Base-by-base conservation (phyloP, 2,113 vertebrate species). In the Rhizomys pruinosus region DNA sequence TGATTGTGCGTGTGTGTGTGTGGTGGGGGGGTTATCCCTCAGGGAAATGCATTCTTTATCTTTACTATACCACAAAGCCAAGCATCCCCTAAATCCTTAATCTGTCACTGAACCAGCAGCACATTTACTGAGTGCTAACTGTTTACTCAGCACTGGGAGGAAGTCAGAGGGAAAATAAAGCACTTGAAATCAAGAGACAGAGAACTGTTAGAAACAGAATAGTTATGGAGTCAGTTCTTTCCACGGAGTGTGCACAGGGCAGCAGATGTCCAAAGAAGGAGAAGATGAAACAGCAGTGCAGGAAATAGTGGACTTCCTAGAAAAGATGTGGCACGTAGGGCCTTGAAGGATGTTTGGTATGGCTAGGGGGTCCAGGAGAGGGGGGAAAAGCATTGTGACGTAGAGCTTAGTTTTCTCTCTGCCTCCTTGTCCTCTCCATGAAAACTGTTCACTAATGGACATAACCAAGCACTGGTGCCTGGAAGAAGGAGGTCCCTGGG, bases 81-180 rank as follows among this genome's bases (percentile, higher is more conserved):
- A 90, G 34, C 66, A 37, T 73, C 76, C 88, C 88, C 82, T 72
- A 89, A 76, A 69, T 88, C 68, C 71, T 84, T 87, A 39, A 39
- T 79, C 79, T 92, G 68, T 92, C 61, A 74, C 16, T 3, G 61
- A 91, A n/a, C 79, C 76, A 76, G 57, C 64, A 66, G 59, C 37
- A 1, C 76, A 57, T 89, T 93, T 87, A 87, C 68, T 27, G 47
- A 89, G 92, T 39, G 84, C 82, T 44, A 77, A 25, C 74, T 69
- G 37, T 87, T 88, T 68, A 25, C 42, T 85, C 89, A 84, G 69
- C 89, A 77, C 25, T 34, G 42, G 88, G 71, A 73, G 72, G 22
- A 44, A 79, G 27, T 61, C 44, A 42, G 29, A 85, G 59, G 79
- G 79, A 86, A 74, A 16, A 19, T 4, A 87, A 74, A 92, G 68